These are phyloP conservation scores for Polypterus bichir DNA, from an alignment of 2,113 vertebrate species.

Conservation along the genomic window DNA sequence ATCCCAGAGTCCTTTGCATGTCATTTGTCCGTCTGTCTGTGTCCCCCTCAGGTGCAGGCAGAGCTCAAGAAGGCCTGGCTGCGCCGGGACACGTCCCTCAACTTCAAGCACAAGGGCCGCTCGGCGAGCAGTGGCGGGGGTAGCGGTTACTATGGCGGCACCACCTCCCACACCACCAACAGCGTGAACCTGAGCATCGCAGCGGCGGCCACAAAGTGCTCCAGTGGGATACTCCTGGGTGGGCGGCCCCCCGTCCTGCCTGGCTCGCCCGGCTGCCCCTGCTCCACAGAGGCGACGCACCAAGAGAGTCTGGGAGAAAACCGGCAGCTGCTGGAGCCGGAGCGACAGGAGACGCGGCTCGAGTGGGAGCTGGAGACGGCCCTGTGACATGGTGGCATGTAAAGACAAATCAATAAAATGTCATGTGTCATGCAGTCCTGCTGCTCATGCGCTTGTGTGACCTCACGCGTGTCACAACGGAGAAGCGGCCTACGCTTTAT, in stretches of 20 bases:
- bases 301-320: conserved; percentile 13
- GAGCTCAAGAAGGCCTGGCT: conserved; percentile 67
- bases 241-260: conserved; percentile 19
- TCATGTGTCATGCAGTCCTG: too few species aligned
- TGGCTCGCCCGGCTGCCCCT: conserved; percentile 25
- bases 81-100: conserved; percentile 46
- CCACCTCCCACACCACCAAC: conserved; percentile 63
- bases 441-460: too few species aligned
- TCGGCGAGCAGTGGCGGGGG: conserved; percentile 52
- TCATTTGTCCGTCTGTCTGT: neutral
- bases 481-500: too few species aligned
- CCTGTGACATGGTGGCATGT: neutral
- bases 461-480: too few species aligned
- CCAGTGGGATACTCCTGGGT: conserved; percentile 25
- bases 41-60: conserved; percentile 48
- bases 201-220: conserved; percentile 17
- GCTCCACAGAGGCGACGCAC: conserved; percentile 13
- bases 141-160: conserved; percentile 58
- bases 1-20: too few species aligned
- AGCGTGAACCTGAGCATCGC: conserved; percentile 46
- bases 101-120: conserved; percentile 57
- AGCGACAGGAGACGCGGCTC: neutral
- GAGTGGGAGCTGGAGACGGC: neutral
- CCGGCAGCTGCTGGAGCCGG: neutral
- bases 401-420: too few species aligned